Evolutionary conservation across 2,888 invertebrate species (phyloP), one percentile per base, ranked within the genome.

Genomic region (Gymnocheta viridis): DNA sequence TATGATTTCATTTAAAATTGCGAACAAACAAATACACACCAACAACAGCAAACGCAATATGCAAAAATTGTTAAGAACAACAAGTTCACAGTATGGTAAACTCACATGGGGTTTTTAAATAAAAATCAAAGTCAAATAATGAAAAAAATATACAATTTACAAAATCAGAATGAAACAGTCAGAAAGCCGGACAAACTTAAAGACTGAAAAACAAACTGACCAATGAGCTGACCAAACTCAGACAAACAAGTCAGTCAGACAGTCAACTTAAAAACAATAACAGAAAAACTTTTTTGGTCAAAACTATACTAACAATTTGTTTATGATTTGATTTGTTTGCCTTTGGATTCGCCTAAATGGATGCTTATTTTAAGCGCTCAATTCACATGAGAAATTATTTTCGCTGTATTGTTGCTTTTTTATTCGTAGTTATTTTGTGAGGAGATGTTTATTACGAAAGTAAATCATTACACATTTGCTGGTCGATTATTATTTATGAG

Each of bases 401-500:
- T 74, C 10, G 5, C 29, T 49, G 58, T 7, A 35, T 29, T 67
- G 24, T 58, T 51, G 29, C 24, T 24, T 17, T 14, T 47, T 22
- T 32, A 44, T 3, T n/a, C 12, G 49, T 19, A 47, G 44, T 44
- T 56, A 47, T 56, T 81, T 76, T 76, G 74, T 70, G 74, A 54
- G 62, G 62, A 70, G 62, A 82, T 82, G 74, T 76, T 82, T 76
- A 69, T 82, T 66, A 82, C 82, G 79, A 85, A 87, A 87, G 87
- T 86, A 86, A 87, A 87, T 87, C 87, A 87, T 87, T 87, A 87
- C 86, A 86, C 87, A 87, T 88, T 88, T 88, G 88, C 87, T 88
- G 88, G 87, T 87, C 89, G 89, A 89, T 89, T 89, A 89, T 89
- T 89, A 89, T 89, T 89, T 89, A 89, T 89, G 88, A 88, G 88